These are phyloP conservation scores for Garrulus glandarius DNA, from an alignment of 2,797 vertebrate species.

Conservation along the genomic window DNA sequence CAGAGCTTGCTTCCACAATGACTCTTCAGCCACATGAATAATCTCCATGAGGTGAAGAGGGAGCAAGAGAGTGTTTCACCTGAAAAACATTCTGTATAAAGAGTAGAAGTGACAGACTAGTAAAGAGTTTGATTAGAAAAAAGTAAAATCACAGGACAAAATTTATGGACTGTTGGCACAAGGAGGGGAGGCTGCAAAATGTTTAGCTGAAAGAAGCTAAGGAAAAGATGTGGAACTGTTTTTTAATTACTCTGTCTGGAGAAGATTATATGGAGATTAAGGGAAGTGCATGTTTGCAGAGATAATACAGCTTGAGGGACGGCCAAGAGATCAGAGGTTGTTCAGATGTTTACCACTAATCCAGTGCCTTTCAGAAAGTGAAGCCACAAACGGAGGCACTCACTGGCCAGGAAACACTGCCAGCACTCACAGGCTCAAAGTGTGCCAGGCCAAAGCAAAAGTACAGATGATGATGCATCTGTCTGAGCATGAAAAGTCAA, in stretches of 20 bases:
- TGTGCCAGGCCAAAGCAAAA: background rate
- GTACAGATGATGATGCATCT: background rate
- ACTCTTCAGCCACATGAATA: background rate
- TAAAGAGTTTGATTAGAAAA: background rate
- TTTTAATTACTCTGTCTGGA: conserved; percentile 11
- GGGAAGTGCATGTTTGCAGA: background rate
- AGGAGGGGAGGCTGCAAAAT: background rate
- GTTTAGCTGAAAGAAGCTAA: background rate
- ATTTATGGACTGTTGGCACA: background rate
- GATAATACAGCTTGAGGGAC: background rate
- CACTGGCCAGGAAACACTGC: background rate
- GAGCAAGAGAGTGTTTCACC: background rate
- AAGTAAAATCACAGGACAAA: background rate
- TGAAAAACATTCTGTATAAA: background rate
- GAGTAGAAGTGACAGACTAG: background rate
- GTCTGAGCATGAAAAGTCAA: background rate
- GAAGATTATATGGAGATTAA: conserved; percentile 11
- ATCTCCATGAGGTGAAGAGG: background rate
- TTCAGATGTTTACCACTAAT: background rate
- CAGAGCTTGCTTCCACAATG: background rate
- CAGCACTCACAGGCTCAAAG: background rate
- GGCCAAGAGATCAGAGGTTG: background rate
- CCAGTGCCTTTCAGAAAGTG: background rate
- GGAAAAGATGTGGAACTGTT: background rate
- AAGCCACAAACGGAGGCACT: background rate